A percentile compares a stretch with the other conserved stretches of the same genome.
Evolutionary conservation across 2,797 vertebrate species (phyloP).

Genomic region (Pangasius mekongensis): DNA sequence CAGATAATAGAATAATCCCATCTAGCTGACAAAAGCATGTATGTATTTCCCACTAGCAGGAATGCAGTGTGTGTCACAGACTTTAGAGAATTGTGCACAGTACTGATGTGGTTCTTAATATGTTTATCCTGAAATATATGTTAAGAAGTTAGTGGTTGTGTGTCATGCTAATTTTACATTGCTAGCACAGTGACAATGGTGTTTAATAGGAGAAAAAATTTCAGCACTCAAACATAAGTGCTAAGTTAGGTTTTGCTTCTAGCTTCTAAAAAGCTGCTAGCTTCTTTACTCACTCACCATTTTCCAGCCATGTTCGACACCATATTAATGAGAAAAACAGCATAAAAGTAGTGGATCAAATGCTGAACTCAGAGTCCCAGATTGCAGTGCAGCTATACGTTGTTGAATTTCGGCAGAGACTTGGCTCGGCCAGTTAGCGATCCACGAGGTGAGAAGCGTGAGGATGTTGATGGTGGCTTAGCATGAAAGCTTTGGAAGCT

Average conservation of each 20-base stretch:
- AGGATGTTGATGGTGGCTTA: background rate
- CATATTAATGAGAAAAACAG: background rate
- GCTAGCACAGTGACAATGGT: background rate
- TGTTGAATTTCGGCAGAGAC: background rate
- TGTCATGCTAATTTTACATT: background rate
- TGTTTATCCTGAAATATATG: background rate
- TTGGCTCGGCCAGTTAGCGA: background rate
- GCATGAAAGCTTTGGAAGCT: background rate
- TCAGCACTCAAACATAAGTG: background rate
- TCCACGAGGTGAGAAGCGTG: background rate
- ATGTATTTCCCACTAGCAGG: constrained; percentile 14
- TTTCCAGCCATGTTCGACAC: background rate
- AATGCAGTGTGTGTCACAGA: background rate
- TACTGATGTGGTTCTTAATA: background rate
- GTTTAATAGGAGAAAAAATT: background rate
- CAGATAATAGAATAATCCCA: constrained; percentile 28
- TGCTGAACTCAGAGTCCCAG: background rate
- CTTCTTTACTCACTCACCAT: background rate
- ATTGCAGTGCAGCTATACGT: too few species aligned
- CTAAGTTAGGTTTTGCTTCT: background rate
- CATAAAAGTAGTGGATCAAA: too few species aligned
- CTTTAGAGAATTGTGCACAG: background rate
- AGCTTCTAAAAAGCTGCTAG: background rate
- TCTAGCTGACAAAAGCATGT: background rate
- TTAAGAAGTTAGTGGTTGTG: background rate